Conservation (phyloP, 2,113 vertebrate species). For the Potamarius usumacintae region DNA sequence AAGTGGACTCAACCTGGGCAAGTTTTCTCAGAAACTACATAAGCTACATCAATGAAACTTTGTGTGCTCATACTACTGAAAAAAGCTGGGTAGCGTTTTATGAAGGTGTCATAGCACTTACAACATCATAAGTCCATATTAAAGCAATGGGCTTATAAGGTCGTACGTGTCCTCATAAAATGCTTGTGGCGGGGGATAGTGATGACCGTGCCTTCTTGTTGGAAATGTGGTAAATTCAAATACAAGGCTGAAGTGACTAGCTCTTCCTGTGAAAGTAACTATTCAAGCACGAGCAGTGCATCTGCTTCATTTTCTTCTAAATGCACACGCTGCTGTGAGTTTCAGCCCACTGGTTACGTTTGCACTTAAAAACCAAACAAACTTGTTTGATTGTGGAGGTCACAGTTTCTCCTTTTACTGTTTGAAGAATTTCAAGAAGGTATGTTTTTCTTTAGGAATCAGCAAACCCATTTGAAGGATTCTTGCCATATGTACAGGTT, state of each 20-base stretch:
- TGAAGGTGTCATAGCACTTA: too few species aligned
- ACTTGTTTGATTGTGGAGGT: conserved; percentile 16
- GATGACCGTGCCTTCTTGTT: background rate
- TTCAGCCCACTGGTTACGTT: conserved; percentile 29
- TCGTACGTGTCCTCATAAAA: too few species aligned
- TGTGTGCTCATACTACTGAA: too few species aligned
- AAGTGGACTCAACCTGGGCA: too few species aligned
- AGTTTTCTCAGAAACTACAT: too few species aligned
- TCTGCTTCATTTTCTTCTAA: conserved; percentile 16
- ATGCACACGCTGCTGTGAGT: conserved; percentile 15
- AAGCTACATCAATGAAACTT: too few species aligned
- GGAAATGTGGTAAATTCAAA: background rate
- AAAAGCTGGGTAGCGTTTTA: too few species aligned
- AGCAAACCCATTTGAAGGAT: conserved; percentile 1
- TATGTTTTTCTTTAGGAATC: background rate
- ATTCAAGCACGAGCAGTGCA: background rate
- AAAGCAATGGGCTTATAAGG: too few species aligned
- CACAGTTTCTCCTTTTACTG: conserved; percentile 10
- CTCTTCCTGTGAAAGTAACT: background rate
- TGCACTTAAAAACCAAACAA: conserved; percentile 7
- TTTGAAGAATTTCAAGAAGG: conserved; percentile 2
- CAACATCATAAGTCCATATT: too few species aligned
- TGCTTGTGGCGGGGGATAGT: too few species aligned
- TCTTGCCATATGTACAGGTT: background rate
- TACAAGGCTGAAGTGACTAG: background rate